Evolutionary conservation across 2,797 vertebrate genomes (phyloP).

Genomic region (Galaxias olidus): DNA sequence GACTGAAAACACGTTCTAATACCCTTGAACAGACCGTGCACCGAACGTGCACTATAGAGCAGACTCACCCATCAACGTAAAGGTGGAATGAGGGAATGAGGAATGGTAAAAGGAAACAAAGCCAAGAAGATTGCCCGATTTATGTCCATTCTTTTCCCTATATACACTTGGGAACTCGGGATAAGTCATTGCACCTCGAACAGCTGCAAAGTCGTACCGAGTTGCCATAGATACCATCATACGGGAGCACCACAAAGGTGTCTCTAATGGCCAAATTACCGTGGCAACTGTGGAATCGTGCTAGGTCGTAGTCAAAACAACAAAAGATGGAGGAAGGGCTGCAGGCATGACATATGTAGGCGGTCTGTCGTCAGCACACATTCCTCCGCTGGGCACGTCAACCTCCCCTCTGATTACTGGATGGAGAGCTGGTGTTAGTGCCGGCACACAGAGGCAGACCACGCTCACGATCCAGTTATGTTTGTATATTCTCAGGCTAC

Average conservation of each 20-base stretch:
- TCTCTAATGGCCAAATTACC: constrained; percentile 24
- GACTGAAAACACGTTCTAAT: constrained; percentile 28
- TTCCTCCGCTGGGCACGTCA: not conserved
- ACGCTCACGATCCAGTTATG: too few relatives aligned
- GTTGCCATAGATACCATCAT: constrained; percentile 45
- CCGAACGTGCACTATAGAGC: not conserved
- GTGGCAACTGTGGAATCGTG: constrained; percentile 16
- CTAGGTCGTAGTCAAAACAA: not conserved
- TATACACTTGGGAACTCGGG: constrained; percentile 8
- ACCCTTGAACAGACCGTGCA: constrained; percentile 34
- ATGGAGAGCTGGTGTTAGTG: not conserved
- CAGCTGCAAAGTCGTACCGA: constrained; percentile 22
- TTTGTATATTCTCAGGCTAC: too few relatives aligned
- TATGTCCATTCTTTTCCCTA: not conserved
- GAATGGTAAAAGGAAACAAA: not conserved
- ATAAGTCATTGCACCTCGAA: constrained; percentile 14
- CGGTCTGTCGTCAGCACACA: not conserved
- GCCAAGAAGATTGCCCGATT: not conserved
- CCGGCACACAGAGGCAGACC: too few relatives aligned
- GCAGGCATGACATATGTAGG: not conserved
- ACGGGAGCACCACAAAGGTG: constrained; percentile 16
- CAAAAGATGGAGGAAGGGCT: constrained; percentile 13
- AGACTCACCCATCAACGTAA: not conserved
- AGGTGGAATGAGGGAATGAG: too few relatives aligned
- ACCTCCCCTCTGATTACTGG: not conserved